A percentile compares a stretch with the other conserved stretches of the same genome.
These are phyloP conservation scores for Drosophila leonis DNA, from an alignment of 2,888 invertebrate genomes.

Conservation along the genomic window DNA sequence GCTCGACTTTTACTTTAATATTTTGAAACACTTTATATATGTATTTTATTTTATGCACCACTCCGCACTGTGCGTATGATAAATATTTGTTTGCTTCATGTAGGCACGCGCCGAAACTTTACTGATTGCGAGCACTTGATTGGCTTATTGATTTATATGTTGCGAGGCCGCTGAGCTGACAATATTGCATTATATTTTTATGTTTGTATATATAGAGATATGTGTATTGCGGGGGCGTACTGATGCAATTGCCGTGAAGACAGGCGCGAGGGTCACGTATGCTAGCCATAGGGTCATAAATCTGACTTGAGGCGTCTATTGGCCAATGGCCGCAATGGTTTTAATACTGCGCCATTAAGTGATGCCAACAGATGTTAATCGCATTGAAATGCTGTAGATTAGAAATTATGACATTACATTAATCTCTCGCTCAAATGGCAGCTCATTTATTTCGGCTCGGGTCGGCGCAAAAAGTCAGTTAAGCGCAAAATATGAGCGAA, in stretches of 20 bases:
- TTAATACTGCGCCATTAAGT: constrained; percentile 65
- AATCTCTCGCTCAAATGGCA: constrained; percentile 59
- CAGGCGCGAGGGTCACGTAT: constrained; percentile 40
- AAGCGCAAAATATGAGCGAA: constrained; percentile 68
- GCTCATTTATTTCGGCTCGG: constrained; percentile 52
- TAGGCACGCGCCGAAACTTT: constrained; percentile 55
- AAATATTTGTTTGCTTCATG: constrained; percentile 56
- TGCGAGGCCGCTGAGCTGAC: constrained; percentile 12
- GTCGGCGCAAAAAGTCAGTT: constrained; percentile 62
- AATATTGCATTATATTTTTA: constrained; percentile 52
- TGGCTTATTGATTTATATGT: constrained; percentile 72
- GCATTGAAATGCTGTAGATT: constrained; percentile 79
- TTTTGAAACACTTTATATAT: not conserved
- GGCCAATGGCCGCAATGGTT: constrained; percentile 46
- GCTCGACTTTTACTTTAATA: not conserved
- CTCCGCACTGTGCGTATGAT: constrained; percentile 45
- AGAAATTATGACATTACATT: constrained; percentile 80
- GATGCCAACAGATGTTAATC: constrained; percentile 75
- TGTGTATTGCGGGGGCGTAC: constrained; percentile 1
- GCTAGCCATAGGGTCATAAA: constrained; percentile 41
- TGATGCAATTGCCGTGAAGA: constrained; percentile 31
- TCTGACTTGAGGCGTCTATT: constrained; percentile 43
- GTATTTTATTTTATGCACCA: constrained; percentile 44
- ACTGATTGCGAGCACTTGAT: constrained; percentile 67
- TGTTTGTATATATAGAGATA: not conserved